Evolutionary conservation across 2,113 vertebrate genomes (phyloP).

Genomic region (Coryphaenoides rupestris): DNA sequence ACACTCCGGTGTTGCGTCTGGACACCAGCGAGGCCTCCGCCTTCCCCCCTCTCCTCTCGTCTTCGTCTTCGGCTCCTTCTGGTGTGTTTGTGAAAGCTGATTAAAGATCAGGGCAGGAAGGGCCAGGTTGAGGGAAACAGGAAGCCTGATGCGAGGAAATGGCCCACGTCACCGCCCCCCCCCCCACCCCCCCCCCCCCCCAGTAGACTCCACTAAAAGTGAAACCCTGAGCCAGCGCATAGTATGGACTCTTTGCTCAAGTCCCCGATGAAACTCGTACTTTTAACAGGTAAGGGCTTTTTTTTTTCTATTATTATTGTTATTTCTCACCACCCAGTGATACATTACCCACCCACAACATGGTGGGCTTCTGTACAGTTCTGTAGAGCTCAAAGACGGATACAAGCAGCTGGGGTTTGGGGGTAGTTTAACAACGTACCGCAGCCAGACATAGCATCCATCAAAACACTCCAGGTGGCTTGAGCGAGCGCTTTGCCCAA

Average conservation of each 20-base stretch:
- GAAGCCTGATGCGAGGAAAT: slow-evolving; percentile 76
- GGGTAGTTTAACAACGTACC: too few relatives aligned
- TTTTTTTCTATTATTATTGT: too few relatives aligned
- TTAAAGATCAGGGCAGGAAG: slow-evolving; percentile 75
- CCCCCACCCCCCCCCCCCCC: slow-evolving; percentile 35
- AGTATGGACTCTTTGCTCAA: slow-evolving; percentile 72
- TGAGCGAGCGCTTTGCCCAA: too few relatives aligned
- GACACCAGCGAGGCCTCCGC: too few relatives aligned
- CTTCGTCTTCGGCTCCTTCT: not conserved
- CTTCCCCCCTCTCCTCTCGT: not conserved
- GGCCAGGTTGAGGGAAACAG: slow-evolving; percentile 79
- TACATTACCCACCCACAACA: too few relatives aligned
- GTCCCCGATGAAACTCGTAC: slow-evolving; percentile 74
- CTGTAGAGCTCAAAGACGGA: too few relatives aligned
- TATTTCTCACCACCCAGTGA: too few relatives aligned
- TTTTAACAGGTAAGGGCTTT: slow-evolving; percentile 73
- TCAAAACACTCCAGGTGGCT: too few relatives aligned
- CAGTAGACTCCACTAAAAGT: slow-evolving; percentile 51
- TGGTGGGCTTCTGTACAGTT: too few relatives aligned
- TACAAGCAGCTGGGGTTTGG: too few relatives aligned
- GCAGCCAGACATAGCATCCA: too few relatives aligned
- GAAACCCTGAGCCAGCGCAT: slow-evolving; percentile 37
- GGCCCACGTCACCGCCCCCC: slow-evolving; percentile 65
- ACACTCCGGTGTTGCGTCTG: too few relatives aligned
- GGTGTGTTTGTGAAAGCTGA: slow-evolving; percentile 62